A percentile compares a stretch with the other conserved stretches of the same genome.
These are phyloP conservation scores for Sebastes vulpes DNA, from an alignment of 2,797 vertebrate genomes.

Conservation along the genomic window DNA sequence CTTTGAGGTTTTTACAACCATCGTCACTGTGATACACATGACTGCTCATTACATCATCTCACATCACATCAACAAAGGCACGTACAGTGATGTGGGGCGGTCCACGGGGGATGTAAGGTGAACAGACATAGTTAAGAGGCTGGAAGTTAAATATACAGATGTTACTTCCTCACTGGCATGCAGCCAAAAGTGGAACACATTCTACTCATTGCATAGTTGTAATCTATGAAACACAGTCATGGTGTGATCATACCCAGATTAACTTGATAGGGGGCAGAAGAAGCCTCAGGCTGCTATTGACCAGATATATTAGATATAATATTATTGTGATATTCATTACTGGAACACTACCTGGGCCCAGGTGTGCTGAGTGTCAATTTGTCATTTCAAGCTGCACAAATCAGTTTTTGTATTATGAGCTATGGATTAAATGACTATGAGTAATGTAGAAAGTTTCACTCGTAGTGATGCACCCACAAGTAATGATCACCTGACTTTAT, in stretches of 20 bases:
- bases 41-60: constrained; percentile 5
- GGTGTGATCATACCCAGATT: neutral
- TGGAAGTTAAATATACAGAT: neutral
- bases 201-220: neutral
- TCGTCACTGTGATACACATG: neutral
- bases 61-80: neutral
- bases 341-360: neutral
- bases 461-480: neutral
- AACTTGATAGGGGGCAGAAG: neutral
- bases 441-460: neutral
- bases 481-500: neutral
- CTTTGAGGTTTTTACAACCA: constrained; percentile 10
- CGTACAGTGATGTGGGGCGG: neutral
- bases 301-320: neutral
- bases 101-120: neutral
- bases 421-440: neutral
- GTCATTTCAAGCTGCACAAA: neutral
- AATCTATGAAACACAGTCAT: too few relatives aligned
- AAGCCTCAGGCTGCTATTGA: neutral
- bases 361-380: neutral
- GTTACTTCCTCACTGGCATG: neutral
- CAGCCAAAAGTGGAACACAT: neutral
- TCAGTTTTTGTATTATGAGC: neutral
- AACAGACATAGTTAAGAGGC: neutral
- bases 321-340: neutral